These are phyloP conservation scores for Pelobates fuscus DNA, from an alignment of 2,113 vertebrate species.

Conservation along the genomic window DNA sequence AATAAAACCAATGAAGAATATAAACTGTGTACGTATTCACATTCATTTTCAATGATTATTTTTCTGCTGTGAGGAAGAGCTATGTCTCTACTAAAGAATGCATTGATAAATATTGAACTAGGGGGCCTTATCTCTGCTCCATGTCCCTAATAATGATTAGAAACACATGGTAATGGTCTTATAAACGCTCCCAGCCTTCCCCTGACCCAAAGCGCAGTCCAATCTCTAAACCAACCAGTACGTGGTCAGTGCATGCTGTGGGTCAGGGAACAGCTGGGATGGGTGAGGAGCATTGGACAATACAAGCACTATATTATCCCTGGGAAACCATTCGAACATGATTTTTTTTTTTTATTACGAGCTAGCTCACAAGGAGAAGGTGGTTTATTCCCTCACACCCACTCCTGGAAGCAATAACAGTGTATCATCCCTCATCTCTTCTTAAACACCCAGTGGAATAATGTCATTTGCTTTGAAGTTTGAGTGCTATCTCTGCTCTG, in stretches of 20 bases:
- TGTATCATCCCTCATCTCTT: conserved; percentile 30
- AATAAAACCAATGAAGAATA: too few species aligned
- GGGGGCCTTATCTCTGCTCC: not conserved
- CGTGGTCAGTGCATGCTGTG: conserved; percentile 18
- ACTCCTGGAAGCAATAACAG: conserved; percentile 8
- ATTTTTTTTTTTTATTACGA: conserved; percentile 17
- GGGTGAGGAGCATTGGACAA: conserved; percentile 25
- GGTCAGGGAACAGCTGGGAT: conserved; percentile 33
- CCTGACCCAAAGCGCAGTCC: conserved; percentile 3
- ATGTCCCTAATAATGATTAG: not conserved
- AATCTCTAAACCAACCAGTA: conserved; percentile 1
- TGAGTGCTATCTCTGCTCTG: conserved; percentile 5
- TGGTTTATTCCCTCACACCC: conserved; percentile 3
- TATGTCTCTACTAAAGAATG: not conserved
- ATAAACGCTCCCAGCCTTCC: conserved; percentile 21
- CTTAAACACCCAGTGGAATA: not conserved
- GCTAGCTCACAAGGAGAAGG: conserved; percentile 3
- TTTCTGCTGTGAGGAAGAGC: too few species aligned
- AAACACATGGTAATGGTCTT: conserved; percentile 18
- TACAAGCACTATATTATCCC: conserved; percentile 27
- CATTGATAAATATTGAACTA: conserved; percentile 15
- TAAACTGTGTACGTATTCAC: too few species aligned
- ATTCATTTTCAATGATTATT: too few species aligned
- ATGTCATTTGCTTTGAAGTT: conserved; percentile 20
- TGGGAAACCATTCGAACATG: conserved; percentile 30